A percentile compares a stretch with the other conserved stretches of the same genome.
These are phyloP conservation scores for Cataglyphis altisquamis DNA, from an alignment of 2,888 invertebrate species.

Conservation along the genomic window DNA sequence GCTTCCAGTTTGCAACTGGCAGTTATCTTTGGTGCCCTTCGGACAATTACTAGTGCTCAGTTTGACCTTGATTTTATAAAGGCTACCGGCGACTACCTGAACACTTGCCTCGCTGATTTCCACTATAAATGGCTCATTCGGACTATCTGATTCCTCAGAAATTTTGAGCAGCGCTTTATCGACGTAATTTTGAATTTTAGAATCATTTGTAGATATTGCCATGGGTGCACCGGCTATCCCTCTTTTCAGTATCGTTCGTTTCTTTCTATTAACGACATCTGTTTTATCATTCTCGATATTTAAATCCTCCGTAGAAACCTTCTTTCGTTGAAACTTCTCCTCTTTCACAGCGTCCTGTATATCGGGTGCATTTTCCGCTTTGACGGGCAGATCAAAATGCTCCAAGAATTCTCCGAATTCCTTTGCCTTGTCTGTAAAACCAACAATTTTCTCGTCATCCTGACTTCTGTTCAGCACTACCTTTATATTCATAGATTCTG, in stretches of 20 bases:
- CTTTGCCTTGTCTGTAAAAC: conserved; percentile 79
- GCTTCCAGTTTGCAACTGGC: conserved; percentile 78
- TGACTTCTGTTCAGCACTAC: conserved; percentile 68
- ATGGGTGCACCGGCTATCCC: conserved; percentile 64
- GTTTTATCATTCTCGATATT: conserved; percentile 28
- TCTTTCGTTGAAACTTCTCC: conserved; percentile 72
- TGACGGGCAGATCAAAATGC: conserved; percentile 79
- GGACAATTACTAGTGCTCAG: conserved; percentile 88
- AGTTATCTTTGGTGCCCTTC: conserved; percentile 81
- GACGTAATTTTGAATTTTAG: conserved; percentile 67
- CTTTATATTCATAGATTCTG: conserved; percentile 72
- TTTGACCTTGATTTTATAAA: conserved; percentile 88
- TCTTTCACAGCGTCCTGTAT: conserved; percentile 69
- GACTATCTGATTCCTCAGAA: conserved; percentile 69
- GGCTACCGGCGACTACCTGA: conserved; percentile 88
- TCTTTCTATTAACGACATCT: conserved; percentile 29
- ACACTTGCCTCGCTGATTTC: conserved; percentile 86
- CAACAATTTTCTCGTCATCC: conserved; percentile 48
- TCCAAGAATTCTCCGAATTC: conserved; percentile 82
- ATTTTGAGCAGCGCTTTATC: conserved; percentile 71
- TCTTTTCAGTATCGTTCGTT: not conserved
- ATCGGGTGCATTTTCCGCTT: conserved; percentile 26
- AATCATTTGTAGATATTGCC: conserved; percentile 62
- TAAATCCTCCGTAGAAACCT: conserved; percentile 69
- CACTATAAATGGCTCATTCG: conserved; percentile 81